Evolutionary conservation across 2,888 invertebrate species (phyloP).

Genomic region (Drosophila demipolita): DNA sequence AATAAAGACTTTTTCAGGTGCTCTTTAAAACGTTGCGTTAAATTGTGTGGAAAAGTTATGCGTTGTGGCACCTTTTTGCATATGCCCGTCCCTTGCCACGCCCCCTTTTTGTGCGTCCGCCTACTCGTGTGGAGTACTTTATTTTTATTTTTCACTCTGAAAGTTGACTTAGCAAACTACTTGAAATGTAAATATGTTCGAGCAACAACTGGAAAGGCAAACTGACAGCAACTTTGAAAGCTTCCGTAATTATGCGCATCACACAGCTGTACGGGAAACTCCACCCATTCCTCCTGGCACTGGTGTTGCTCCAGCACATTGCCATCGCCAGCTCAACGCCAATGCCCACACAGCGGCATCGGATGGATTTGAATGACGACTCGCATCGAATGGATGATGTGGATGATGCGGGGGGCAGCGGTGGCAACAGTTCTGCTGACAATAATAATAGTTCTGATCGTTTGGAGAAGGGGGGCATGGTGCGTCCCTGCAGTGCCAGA

Average conservation of each 20-base stretch:
- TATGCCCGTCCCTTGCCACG: neutral
- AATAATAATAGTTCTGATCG: neutral
- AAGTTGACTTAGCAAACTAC: conserved; percentile 74
- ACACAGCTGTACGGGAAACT: conserved; percentile 34
- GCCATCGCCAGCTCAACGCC: neutral
- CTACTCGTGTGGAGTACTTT: conserved; percentile 32
- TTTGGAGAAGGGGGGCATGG: neutral
- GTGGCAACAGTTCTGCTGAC: neutral
- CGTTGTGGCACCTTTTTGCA: conserved; percentile 15
- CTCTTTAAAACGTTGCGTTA: conserved; percentile 56
- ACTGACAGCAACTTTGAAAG: conserved; percentile 67
- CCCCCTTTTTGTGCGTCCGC: conserved; percentile 12
- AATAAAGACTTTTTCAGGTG: conserved; percentile 9
- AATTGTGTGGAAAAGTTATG: conserved; percentile 76
- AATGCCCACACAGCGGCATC: neutral
- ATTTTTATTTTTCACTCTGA: conserved; percentile 44
- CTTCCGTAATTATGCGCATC: conserved; percentile 67
- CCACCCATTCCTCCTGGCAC: conserved; percentile 18
- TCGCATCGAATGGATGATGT: neutral
- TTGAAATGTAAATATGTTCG: conserved; percentile 74
- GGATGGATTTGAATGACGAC: neutral
- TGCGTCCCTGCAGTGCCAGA: conserved; percentile 39
- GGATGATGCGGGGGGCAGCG: neutral
- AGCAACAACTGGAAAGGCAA: conserved; percentile 57
- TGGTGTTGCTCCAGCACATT: conserved; percentile 25